Evolutionary conservation across 2,113 vertebrate species (phyloP), one percentile per base, ranked within the genome.

Genomic region (Cyrtonyx montezumae): DNA sequence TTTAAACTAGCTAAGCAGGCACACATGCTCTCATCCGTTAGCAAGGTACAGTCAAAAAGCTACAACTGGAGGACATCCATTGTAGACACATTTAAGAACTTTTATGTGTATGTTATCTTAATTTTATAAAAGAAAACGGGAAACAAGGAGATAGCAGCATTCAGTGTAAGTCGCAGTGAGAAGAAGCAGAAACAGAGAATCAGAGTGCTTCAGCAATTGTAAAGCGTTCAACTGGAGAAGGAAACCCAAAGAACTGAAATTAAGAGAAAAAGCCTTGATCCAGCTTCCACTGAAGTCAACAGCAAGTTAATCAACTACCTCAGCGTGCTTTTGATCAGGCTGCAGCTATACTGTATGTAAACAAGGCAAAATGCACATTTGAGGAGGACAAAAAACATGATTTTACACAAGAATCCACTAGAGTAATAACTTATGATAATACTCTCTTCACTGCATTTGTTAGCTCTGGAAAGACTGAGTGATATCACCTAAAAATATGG

Each of bases 101-200:
- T 69, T 87, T 90, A 45, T 37, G 79, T 40, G 45, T 55, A 73
- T 16, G 3, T 71, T 23, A 66, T 78, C 79, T 86, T 73, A 90
- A 68, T 66, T 95, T 81, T 90, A 40, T 30, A 70, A 67, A 91
- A 82, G 67, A 85, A 73, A 71, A 32, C 67, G 87, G 90, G 88
- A 42, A 91, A 94, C 93, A 74, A 96, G 96, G 93, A 96, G 92
- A 91, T 90, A 94, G 91, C 94, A 96, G 96, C 97, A 98, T 97
- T 97, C 95, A 91, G 84, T 97, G 97, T 98, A 98, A 98, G 97
- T 98, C 91, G 87, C 53, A 67, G 87, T 89, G 95, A 94, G 73
- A 94, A 93, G 92, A 67, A 84, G 56, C 88, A 82, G 89, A 71
- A 85, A 88, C 76, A 85, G 91, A 88, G 42, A 49, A 75, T 94